Conservation (phyloP, 2,113 vertebrate species). For the Grantiella picta region DNA sequence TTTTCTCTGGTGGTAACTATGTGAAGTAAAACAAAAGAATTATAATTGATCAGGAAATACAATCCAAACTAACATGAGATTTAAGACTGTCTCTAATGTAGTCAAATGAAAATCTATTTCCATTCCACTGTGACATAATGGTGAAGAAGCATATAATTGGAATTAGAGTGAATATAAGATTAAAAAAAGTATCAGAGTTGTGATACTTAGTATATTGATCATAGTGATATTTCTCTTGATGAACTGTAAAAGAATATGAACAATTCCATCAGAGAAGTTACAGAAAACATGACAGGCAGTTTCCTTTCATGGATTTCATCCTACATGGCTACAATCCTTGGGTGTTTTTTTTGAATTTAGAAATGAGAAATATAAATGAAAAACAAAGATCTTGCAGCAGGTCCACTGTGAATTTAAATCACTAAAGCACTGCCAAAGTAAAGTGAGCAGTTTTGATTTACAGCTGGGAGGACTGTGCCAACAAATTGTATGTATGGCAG, state of each 20-base stretch:
- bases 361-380: background rate
- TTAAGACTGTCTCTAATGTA: background rate
- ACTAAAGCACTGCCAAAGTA: background rate
- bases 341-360: background rate
- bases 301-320: background rate
- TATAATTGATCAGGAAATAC: background rate
- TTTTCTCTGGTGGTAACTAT: background rate
- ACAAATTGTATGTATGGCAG: background rate
- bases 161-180: background rate
- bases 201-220: background rate
- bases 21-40: background rate
- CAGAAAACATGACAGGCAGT: background rate
- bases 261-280: background rate
- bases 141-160: background rate
- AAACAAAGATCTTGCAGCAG: background rate
- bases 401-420: background rate
- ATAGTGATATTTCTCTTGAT: background rate
- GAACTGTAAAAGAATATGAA: background rate
- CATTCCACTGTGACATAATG: background rate
- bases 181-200: conserved; percentile 21
- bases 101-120: conserved; percentile 18
- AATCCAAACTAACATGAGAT: background rate
- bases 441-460: background rate
- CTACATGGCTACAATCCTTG: background rate
- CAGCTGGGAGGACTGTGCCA: background rate